Base-by-base conservation (phyloP, 2,888 invertebrate species). In the Cosmopolites sordidus region DNA sequence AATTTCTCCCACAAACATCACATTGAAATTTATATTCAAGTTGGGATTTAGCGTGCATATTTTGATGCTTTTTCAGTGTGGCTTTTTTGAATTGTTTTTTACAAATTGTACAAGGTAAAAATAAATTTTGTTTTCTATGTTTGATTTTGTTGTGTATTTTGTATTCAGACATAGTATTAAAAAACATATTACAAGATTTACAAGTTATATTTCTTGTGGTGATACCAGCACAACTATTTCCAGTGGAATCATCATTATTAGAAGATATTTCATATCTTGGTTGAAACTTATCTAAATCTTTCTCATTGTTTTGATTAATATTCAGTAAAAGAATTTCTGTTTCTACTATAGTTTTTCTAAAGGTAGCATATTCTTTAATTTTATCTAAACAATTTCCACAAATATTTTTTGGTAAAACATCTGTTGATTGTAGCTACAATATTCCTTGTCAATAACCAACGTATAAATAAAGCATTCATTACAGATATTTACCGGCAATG, bases 321-420 rank as follows among this genome's bases (percentile, higher is more conserved):
- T n/a, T 37, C 3, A 14, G 3, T 14, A 47, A 39, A 15, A 40
- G 18, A n/a, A 15, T 3, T 47, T 47, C 47, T 9, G 18, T 27
- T n/a, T 47, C 27, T 4, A 40, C 15, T 15, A 40, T 17, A 6
- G 30, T 16, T n/a, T 16, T 16, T 30, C 3, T 33, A 43, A 43
- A 42, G 22, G 2, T 42, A 48, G 4, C 16, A 2, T 30, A 48
- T 12, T 33, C 33, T 27, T 14, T 48, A 30, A 48, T 22, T 48
- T 42, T 43, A 42, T 43, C 17, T 43, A 42, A 17, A 43, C 41
- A 43, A 11, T 43, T 38, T 14, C 22, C 39, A 16, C 44, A 50
- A 30, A 50, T 50, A 38, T 43, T 38, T 12, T 2, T 15, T 37
- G 44, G 50, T n/a, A 48, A 41, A 14, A 11, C 18, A 29, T 48